phyloP scores from a whole-genome alignment of 2,113 vertebrate species.

The Spilogale gracilis region DNA sequence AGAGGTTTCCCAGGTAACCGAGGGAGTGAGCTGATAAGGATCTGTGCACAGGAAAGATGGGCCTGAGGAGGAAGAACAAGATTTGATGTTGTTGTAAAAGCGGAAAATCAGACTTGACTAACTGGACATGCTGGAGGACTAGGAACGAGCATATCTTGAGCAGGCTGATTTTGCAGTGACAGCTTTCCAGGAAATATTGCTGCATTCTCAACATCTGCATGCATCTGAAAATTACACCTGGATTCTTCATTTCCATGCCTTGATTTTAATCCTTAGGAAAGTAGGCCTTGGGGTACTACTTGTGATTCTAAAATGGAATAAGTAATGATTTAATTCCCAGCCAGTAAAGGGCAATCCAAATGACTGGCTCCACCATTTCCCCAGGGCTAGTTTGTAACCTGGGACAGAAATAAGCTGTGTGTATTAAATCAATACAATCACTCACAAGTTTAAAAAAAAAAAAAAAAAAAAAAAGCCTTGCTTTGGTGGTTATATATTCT shows the following conservation, averaged over 20 bases:
- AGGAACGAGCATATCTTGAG: neutral
- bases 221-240: constrained; percentile 76
- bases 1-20: neutral
- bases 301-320: constrained; percentile 84
- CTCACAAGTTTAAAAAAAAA: constrained; percentile 59
- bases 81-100: neutral
- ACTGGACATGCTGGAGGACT: neutral
- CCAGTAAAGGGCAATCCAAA: constrained; percentile 84
- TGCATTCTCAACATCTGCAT: constrained; percentile 63
- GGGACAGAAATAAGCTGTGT: constrained; percentile 84
- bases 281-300: constrained; percentile 83
- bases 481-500: constrained; percentile 64
- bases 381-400: constrained; percentile 84
- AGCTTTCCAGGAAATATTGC: constrained; percentile 56
- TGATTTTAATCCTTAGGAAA: constrained; percentile 82
- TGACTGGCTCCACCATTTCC: constrained; percentile 82
- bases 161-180: constrained; percentile 35
- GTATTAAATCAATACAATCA: constrained; percentile 84
- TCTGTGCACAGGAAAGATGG: neutral
- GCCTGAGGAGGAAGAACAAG: neutral
- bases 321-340: constrained; percentile 84
- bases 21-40: neutral
- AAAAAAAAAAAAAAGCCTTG: constrained; percentile 64
- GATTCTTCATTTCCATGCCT: constrained; percentile 79
- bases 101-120: neutral